These are phyloP conservation scores for Armadillidium nasatum DNA, from an alignment of 1,140 invertebrate species.

Conservation along the genomic window DNA sequence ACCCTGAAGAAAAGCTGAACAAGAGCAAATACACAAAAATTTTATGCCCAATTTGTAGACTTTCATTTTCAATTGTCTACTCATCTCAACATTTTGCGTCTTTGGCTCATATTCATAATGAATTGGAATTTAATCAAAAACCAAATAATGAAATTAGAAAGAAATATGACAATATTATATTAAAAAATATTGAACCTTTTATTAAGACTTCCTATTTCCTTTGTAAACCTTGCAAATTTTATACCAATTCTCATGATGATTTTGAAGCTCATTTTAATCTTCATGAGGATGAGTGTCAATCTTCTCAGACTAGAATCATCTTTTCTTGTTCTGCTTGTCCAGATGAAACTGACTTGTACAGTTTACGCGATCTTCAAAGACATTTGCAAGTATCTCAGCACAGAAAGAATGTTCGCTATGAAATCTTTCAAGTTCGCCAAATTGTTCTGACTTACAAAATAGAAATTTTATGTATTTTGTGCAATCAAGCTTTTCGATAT, in stretches of 20 bases:
- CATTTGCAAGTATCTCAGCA: slow-evolving; percentile 17
- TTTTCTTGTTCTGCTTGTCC: slow-evolving; percentile 19
- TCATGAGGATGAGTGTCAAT: background rate
- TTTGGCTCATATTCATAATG: slow-evolving; percentile 28
- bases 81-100: slow-evolving; percentile 24
- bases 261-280: background rate
- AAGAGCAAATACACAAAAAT: slow-evolving; percentile 18
- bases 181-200: slow-evolving; percentile 18
- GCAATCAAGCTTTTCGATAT: slow-evolving; percentile 10
- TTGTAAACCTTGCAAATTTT: slow-evolving; percentile 20
- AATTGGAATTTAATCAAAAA: slow-evolving; percentile 20
- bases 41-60: slow-evolving; percentile 17
- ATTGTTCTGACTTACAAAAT: background rate
- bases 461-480: background rate
- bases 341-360: background rate
- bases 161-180: slow-evolving; percentile 21
- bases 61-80: slow-evolving; percentile 21
- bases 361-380: background rate
- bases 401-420: background rate
- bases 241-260: slow-evolving; percentile 23
- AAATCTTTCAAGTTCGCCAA: slow-evolving; percentile 16
- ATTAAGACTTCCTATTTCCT: slow-evolving; percentile 16
- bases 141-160: background rate
- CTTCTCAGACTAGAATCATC: slow-evolving; percentile 7
- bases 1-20: background rate